Evolutionary conservation across 2,888 invertebrate genomes (phyloP).

Genomic region (Tachina fera): DNA sequence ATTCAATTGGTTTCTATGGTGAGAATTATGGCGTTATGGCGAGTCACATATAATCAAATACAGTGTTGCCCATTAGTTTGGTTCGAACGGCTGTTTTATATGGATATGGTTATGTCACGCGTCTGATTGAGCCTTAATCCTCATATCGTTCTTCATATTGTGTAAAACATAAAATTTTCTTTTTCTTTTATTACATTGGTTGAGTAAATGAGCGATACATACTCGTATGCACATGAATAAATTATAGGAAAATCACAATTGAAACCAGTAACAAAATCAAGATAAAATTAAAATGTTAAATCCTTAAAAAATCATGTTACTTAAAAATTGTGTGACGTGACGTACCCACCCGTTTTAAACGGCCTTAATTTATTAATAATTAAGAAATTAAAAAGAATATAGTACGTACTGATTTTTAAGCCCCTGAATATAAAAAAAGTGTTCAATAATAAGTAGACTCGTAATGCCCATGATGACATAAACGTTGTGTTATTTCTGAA

Average conservation of each 20-base stretch:
- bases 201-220: too few species aligned
- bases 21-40: too few species aligned
- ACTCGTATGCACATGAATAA: not conserved
- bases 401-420: conserved; percentile 20
- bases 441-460: conserved; percentile 69
- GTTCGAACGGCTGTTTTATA: too few species aligned
- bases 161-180: too few species aligned
- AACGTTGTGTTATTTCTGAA: conserved; percentile 37
- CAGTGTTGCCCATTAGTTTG: too few species aligned
- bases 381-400: conserved; percentile 33
- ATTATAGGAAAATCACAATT: conserved; percentile 44
- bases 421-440: conserved; percentile 62
- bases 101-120: too few species aligned
- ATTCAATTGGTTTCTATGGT: too few species aligned
- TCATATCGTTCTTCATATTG: too few species aligned
- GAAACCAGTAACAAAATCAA: conserved; percentile 23
- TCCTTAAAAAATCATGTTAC: not conserved
- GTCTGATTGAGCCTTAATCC: too few species aligned
- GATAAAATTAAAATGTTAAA: conserved; percentile 11
- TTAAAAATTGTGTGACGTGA: not conserved
- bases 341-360: conserved; percentile 34
- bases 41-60: too few species aligned
- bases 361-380: conserved; percentile 29
- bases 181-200: too few species aligned
- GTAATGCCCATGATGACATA: conserved; percentile 64